These are phyloP conservation scores for Parapristionchus giblindavisi DNA, from an alignment of 2,888 invertebrate genomes.

Conservation along the genomic window DNA sequence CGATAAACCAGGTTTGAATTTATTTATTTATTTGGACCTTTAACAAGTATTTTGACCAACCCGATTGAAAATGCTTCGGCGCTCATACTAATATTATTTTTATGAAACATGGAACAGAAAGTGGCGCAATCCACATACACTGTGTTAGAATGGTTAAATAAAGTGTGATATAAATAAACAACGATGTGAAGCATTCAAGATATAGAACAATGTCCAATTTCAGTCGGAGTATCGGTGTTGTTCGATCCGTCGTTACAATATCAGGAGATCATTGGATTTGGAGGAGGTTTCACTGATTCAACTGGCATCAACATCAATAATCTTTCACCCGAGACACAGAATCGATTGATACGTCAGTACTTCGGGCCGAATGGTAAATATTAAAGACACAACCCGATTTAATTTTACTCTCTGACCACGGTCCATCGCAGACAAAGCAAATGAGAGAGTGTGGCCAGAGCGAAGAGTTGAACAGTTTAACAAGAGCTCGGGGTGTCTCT, in stretches of 20 bases:
- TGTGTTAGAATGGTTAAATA: too few species aligned
- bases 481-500: too few species aligned
- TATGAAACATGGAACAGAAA: too few species aligned
- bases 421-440: too few species aligned
- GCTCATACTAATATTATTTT: too few species aligned
- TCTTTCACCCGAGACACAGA: slow-evolving; percentile 74
- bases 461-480: too few species aligned
- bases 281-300: slow-evolving; percentile 82
- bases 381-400: neutral
- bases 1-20: neutral
- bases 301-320: slow-evolving; percentile 79
- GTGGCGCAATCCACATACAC: too few species aligned
- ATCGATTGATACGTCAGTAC: slow-evolving; percentile 31
- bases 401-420: neutral
- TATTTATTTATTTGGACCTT: too few species aligned
- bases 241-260: neutral
- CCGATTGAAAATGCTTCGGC: too few species aligned
- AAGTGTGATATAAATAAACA: too few species aligned
- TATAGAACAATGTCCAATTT: neutral
- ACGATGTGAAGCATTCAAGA: neutral
- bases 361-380: slow-evolving; percentile 19
- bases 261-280: slow-evolving; percentile 77
- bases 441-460: too few species aligned
- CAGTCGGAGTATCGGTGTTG: neutral
- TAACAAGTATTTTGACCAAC: too few species aligned